These are phyloP conservation scores for Belgica antarctica DNA, from an alignment of 2,888 invertebrate genomes.

Conservation along the genomic window DNA sequence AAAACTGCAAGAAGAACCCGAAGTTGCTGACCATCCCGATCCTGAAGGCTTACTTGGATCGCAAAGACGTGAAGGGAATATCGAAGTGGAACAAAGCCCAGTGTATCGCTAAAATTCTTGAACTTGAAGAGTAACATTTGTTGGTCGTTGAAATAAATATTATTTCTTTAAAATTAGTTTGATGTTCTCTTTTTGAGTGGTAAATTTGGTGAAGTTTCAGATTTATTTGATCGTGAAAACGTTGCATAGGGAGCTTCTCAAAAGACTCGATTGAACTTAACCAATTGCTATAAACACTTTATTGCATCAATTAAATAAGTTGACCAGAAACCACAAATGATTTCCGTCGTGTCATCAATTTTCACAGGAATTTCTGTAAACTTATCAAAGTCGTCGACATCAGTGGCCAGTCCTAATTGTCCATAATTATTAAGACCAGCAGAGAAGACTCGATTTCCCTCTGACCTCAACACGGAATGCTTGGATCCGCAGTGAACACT, in stretches of 20 bases:
- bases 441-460: constrained; percentile 65
- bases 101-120: no score
- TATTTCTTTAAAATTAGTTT: no score
- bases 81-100: constrained; percentile 3
- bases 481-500: constrained; percentile 67
- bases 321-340: constrained; percentile 20
- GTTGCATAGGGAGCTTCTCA: no score
- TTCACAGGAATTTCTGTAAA: constrained; percentile 20
- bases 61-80: not conserved
- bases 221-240: no score
- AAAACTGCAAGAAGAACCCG: not conserved
- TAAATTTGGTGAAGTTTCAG: no score
- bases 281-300: no score
- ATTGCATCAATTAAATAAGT: no score
- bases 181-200: no score
- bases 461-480: constrained; percentile 67
- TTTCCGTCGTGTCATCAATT: not conserved
- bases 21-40: not conserved
- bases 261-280: no score
- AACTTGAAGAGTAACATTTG: no score
- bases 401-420: constrained; percentile 61
- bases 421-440: constrained; percentile 77
- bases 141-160: no score
- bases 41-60: constrained; percentile 1
- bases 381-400: constrained; percentile 47